Base-by-base conservation (phyloP, 1,140 invertebrate genomes). In the Ooceraea biroi region DNA sequence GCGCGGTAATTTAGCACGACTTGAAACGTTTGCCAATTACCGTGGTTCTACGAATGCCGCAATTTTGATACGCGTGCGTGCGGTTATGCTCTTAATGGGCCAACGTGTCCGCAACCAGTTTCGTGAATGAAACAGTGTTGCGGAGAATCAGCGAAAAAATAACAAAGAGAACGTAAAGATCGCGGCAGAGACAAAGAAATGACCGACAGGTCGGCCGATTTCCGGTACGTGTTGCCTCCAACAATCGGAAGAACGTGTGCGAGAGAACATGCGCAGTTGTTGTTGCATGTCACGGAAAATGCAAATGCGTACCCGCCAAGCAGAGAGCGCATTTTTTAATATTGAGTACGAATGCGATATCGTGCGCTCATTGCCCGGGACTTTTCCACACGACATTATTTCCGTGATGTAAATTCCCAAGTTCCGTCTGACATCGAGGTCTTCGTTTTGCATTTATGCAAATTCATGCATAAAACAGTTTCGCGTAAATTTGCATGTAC, bases 61-160 rank as follows among this genome's bases (percentile, higher is more conserved):
- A 80, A 80, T 80, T 80, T 80, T 80, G 65, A 80, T 80, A 80
- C 50, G 65, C 76, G 76, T 80, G 76, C 76, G 76, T 80, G 76
- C 76, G 65, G 65, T 80, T 27, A 65, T 48, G 65, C 22, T 80
- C 76, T 58, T 80, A 80, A 80, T 80, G 76, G 76, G 65, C 76
- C 76, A 22, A 80, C 65, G 65, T 80, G 76, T 80, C 76, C 76
- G 41, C 76, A 69, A 80, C 65, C 76, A 80, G 76, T 80, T 80
- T 69, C 65, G 63, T 71, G 76, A 80, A 80, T 80, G 76, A 80
- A 80, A 80, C 76, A 80, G 50, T 57, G 65, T 71, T 80, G 76
- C 50, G 25, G 46, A 36, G 19, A 2, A 17, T 3, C 10, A 7
- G 48, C n/a, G 8, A 1, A 22, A 46, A 19, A 14, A 41, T 1